Conservation (phyloP, 2,797 vertebrate species). For the Trematomus bernacchii region DNA sequence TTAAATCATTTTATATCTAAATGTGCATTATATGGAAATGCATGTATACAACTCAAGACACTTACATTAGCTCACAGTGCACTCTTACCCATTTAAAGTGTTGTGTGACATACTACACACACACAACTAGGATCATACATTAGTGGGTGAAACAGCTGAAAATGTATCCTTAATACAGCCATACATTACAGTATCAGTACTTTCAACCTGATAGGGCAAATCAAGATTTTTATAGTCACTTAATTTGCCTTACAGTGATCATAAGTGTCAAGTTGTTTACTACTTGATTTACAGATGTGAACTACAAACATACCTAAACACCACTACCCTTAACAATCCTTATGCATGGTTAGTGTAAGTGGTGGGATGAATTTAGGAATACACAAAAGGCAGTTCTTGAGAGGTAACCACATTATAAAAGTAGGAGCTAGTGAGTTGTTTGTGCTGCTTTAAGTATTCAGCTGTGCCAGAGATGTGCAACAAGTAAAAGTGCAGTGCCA, state of each 20-base stretch:
- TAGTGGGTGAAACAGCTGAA: not conserved
- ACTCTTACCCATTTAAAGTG: not conserved
- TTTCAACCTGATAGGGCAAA: not conserved
- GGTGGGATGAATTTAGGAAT: conserved; percentile 11
- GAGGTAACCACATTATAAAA: conserved; percentile 20
- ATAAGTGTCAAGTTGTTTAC: not conserved
- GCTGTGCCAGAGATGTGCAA: not conserved
- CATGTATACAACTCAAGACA: not conserved
- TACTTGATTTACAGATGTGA: not conserved
- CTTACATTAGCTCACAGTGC: not conserved
- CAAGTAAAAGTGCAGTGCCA: not conserved
- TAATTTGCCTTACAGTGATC: not conserved
- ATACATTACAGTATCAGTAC: not conserved
- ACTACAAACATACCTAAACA: not conserved
- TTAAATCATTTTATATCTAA: not conserved
- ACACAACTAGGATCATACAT: not conserved
- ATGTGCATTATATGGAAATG: not conserved
- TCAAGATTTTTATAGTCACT: not conserved
- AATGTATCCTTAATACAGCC: not conserved
- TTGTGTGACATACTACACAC: not conserved
- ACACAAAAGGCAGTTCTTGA: conserved; percentile 46
- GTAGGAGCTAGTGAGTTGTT: conserved; percentile 23
- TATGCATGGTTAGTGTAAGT: conserved; percentile 12
- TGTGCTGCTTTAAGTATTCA: not conserved
- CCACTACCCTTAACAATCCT: not conserved